A percentile compares a stretch with the other conserved stretches of the same genome.
Evolutionary conservation across 2,888 invertebrate genomes (phyloP).

Genomic region (Cremastinae sp.): DNA sequence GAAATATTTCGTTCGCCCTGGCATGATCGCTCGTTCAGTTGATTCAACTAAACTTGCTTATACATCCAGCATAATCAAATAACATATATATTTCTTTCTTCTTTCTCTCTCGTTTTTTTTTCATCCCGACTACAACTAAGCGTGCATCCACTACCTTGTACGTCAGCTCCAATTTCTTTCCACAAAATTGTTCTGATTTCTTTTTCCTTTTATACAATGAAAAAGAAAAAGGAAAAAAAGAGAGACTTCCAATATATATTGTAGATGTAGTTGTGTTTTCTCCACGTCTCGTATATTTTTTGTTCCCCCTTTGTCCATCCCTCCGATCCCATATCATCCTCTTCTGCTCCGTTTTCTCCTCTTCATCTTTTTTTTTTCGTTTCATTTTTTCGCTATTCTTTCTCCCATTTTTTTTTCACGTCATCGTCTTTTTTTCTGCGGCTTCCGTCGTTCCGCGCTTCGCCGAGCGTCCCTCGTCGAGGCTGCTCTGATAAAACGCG

Average conservation of each 20-base stretch:
- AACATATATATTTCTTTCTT: too few relatives aligned
- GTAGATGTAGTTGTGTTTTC: conserved; percentile 34
- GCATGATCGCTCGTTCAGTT: too few relatives aligned
- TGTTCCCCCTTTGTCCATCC: not conserved
- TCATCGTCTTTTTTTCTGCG: conserved; percentile 40
- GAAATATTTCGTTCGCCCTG: too few relatives aligned
- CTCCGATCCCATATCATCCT: not conserved
- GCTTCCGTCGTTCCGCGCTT: conserved; percentile 61
- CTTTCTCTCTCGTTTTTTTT: too few relatives aligned
- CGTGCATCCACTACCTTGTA: too few relatives aligned
- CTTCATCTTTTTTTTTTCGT: conserved; percentile 33
- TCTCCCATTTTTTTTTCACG: conserved; percentile 12
- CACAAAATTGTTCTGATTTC: conserved; percentile 30
- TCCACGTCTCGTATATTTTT: conserved; percentile 28
- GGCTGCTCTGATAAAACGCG: conserved; percentile 55
- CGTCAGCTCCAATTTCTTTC: too few relatives aligned
- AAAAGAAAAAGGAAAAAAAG: conserved; percentile 19
- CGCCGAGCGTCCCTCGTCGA: conserved; percentile 49
- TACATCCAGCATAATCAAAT: too few relatives aligned
- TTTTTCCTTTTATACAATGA: conserved; percentile 25
- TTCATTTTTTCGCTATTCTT: conserved; percentile 16
- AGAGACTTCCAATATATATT: conserved; percentile 21
- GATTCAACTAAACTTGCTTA: too few relatives aligned
- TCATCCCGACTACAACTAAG: too few relatives aligned
- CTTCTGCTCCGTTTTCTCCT: conserved; percentile 18